A percentile compares a stretch with the other conserved stretches of the same genome.
Conservation (phyloP, 2,113 vertebrate species). For the Galemys pyrenaicus region DNA sequence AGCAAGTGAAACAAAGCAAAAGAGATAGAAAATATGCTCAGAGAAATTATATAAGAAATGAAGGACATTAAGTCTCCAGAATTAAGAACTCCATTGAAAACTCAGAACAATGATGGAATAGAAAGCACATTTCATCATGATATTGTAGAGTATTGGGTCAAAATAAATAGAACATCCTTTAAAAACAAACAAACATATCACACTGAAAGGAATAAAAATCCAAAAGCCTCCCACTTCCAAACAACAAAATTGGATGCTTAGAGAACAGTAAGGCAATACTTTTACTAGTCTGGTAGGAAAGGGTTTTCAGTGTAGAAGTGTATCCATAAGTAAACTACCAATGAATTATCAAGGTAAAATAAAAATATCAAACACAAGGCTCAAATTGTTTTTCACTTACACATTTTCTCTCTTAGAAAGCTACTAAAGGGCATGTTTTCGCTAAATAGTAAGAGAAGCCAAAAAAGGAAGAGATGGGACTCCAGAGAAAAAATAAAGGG, state of each 20-base stretch:
- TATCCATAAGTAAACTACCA: slow-evolving; percentile 20
- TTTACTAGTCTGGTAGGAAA: background rate
- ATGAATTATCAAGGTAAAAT: background rate
- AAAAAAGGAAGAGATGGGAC: background rate
- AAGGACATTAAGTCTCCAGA: background rate
- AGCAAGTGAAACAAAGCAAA: background rate
- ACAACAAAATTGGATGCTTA: background rate
- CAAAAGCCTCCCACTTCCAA: background rate
- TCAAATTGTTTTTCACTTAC: background rate
- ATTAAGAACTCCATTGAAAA: background rate
- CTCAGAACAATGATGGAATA: background rate
- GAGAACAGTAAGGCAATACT: background rate
- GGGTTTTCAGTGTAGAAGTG: background rate
- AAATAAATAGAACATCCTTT: background rate
- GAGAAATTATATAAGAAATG: slow-evolving; percentile 20
- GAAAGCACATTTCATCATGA: background rate
- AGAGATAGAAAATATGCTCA: background rate
- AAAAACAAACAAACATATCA: background rate
- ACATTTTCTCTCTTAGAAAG: background rate
- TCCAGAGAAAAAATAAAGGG: background rate
- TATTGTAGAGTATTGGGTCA: slow-evolving; percentile 1
- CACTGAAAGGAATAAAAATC: slow-evolving; percentile 30
- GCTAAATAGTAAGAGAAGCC: background rate
- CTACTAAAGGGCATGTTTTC: background rate
- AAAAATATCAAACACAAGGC: slow-evolving; percentile 6